Evolutionary conservation across 1,140 invertebrate species (phyloP), one percentile per base, ranked within the genome.

Genomic region (Camponotus vicinus): DNA sequence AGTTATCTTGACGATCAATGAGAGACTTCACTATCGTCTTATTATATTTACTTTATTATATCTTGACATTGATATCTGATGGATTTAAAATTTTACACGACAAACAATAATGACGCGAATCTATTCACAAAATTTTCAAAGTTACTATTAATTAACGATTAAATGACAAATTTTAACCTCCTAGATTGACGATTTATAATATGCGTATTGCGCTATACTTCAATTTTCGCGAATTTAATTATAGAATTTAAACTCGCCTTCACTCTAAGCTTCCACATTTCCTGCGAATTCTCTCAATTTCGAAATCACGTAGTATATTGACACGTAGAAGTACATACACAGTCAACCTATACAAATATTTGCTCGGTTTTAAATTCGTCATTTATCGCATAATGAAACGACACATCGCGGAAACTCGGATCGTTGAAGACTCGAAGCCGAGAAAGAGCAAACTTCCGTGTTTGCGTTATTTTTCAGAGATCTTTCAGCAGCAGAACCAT

Each of bases 181-280:
- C 15, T 52, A 5, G 13, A 52, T 52, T 52, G 49, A 52, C 15
- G 18, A 52, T 18, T 52, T 52, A 32, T 32, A 63, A 63, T 32
- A 61, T 27, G 8, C 13, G 27, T 63, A 63, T n/a, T 63, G 32
- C 13, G 13, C 13, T 63, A 27, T 27, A 63, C 32, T 6, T 63
- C 59, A 63, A 63, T 63, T 27, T 63, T 27, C 63, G 63, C 49
- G 15, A 37, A 18, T 40, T 67, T 21, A 67, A 67, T 67, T 40
- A 67, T 40, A 67, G 8, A 37, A n/a, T 67, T n/a, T 67, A n/a
- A 34, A 40, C 7, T 64, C 15, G 6, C 32, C 15, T 18, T 1
- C 32, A 3, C 15, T n/a, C 18, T 40, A 21, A 67, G 15, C 34
- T 67, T 67, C 18, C n/a, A 40, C 34, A 40, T 1, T 37, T 37